phyloP scores from a whole-genome alignment of 2,797 vertebrate genomes.

The Malacoraja senta region DNA sequence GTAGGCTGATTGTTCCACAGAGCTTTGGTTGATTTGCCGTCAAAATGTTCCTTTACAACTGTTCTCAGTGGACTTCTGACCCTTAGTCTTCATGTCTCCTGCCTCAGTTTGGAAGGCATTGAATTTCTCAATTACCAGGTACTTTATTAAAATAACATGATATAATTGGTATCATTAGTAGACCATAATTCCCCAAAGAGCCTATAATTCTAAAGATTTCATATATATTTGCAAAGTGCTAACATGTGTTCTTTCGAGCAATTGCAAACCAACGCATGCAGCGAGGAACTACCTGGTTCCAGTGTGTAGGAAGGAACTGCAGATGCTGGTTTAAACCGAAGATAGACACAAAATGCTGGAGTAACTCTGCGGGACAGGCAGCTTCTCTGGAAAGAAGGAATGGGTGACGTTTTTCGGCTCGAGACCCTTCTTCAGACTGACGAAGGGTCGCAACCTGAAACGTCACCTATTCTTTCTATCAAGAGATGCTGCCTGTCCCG shows the following conservation, averaged over 20 bases:
- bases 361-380: no score
- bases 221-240: slow-evolving; percentile 22
- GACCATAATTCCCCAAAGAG: not conserved
- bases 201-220: not conserved
- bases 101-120: not conserved
- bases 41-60: not conserved
- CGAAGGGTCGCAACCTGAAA: no score
- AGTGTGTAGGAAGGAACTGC: no score
- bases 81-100: not conserved
- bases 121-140: slow-evolving; percentile 32
- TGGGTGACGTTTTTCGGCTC: no score
- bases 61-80: not conserved
- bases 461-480: no score
- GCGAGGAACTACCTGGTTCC: no score
- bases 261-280: not conserved
- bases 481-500: no score
- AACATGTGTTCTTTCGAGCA: not conserved
- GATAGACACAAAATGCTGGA: no score
- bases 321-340: no score
- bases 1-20: not conserved
- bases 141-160: slow-evolving; percentile 37
- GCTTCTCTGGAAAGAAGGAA: no score
- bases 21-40: not conserved
- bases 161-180: slow-evolving; percentile 29
- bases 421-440: no score